Percentiles rank a stretch among this genome's conserved stretches.
Evolutionary conservation across 2,797 vertebrate genomes (phyloP).

Genomic region (Glossophaga mutica): DNA sequence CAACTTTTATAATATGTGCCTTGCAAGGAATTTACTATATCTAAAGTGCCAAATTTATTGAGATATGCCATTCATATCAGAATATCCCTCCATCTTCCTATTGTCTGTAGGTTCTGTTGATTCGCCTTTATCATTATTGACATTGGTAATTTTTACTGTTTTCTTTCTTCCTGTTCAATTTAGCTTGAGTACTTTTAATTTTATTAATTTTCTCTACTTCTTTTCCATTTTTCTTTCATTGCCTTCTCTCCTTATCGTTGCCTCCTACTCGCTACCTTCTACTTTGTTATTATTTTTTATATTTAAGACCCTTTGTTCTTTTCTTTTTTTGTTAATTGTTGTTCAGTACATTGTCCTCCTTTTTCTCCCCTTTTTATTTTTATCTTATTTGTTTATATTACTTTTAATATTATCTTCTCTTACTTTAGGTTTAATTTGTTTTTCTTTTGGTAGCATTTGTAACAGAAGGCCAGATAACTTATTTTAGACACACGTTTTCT

Average conservation of each 20-base stretch:
- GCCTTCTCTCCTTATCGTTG: background rate
- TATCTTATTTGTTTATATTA: background rate
- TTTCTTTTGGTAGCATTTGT: background rate
- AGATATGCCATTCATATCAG: background rate
- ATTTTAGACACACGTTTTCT: background rate
- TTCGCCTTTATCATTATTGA: background rate
- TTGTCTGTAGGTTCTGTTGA: background rate
- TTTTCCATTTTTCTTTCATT: background rate
- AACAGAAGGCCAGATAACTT: background rate
- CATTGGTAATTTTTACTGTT: background rate
- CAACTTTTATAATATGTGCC: background rate
- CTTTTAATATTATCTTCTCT: background rate
- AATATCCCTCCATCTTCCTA: background rate
- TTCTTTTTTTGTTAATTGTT: background rate
- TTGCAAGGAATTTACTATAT: background rate
- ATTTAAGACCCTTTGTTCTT: too few relatives aligned
- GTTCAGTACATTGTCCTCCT: too few relatives aligned
- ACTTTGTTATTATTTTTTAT: background rate
- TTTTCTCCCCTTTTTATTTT: background rate
- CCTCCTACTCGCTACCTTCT: background rate
- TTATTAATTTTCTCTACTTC: background rate
- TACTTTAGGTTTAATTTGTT: background rate
- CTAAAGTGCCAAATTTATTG: background rate
- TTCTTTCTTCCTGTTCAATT: background rate
- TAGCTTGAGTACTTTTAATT: background rate